Evolutionary conservation across 2,888 invertebrate species (phyloP), one percentile per base, ranked within the genome.

Genomic region (Caenorhabditis uteleia): DNA sequence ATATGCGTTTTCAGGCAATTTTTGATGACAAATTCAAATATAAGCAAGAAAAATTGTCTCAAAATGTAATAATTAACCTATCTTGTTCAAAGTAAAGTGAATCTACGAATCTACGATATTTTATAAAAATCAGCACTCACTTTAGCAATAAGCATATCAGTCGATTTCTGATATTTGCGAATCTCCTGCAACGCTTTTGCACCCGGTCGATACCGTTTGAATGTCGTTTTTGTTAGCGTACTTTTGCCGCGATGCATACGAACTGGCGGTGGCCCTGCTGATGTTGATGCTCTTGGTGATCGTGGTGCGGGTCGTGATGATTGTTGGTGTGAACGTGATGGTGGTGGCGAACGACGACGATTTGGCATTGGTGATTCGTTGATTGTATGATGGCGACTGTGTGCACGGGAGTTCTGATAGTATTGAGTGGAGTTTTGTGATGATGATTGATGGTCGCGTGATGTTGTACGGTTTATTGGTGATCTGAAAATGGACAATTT

Each of bases 131-230:
- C n/a, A n/a, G 38, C 4, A n/a, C 44, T 18, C 16, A 64, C 64
- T 26, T 65, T 67, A 20, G 51, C 54, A 47, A 70, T 60, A 4
- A 70, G 47, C 16, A 70, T 42, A 42, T 54, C 48, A 2, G 68
- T 68, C 0, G 70, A 59, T 23, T 65, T 61, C 29, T 70, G 70
- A 44, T 65, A 65, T 5, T 62, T 27, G 4, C 70, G 33, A 26
- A 70, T 70, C 45, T 70, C 70, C 3, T 31, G 26, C n/a, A 70
- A 45, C 14, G 67, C 67, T 39, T 56, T 61, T 34, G 55, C 49
- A 21, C 67, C 67, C 0, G 70, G 70, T 8, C 62, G 44, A 23
- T 49, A 61, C 7, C 51, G 53, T 18, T 39, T 34, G 5, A 8
- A 6, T 2, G 18, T 31, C 3, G 43, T 48, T 33, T 61, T 61